Evolutionary conservation across 2,888 invertebrate species (phyloP).

Genomic region (Eucera pruinosa): DNA sequence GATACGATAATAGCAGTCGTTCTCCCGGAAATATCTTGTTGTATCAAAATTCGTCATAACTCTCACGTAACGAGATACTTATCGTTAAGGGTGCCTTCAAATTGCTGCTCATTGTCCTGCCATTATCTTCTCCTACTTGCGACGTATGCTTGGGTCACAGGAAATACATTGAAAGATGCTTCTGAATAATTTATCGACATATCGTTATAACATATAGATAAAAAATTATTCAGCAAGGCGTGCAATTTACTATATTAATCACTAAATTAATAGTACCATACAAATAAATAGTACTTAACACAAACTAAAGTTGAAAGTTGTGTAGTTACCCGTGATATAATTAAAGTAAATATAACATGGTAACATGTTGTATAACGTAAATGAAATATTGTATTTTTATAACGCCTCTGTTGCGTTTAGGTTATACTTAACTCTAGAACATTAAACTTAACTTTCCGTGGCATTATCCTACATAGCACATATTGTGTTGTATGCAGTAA

Average conservation of each 20-base stretch:
- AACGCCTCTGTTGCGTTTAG: no score
- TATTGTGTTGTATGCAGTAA: no score
- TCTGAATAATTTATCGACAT: conserved; percentile 79
- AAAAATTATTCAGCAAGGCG: background rate
- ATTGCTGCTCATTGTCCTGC: conserved; percentile 75
- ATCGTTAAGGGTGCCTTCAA: conserved; percentile 77
- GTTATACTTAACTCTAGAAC: no score
- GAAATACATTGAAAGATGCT: conserved; percentile 55
- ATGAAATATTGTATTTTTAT: background rate
- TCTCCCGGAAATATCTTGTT: conserved; percentile 48
- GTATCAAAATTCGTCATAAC: conserved; percentile 77
- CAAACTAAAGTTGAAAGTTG: no score
- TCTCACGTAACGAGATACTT: conserved; percentile 79
- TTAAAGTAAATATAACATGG: background rate
- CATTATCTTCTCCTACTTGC: conserved; percentile 66
- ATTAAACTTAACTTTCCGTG: no score
- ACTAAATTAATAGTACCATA: background rate
- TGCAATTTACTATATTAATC: background rate
- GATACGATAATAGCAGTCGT: conserved; percentile 42
- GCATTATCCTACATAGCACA: no score
- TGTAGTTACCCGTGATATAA: background rate
- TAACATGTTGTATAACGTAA: background rate
- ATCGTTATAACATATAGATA: conserved; percentile 17
- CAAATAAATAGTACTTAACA: background rate
- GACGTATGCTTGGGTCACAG: conserved; percentile 45